phyloP scores from a whole-genome alignment of 2,113 vertebrate species.

The Sitta europaea region DNA sequence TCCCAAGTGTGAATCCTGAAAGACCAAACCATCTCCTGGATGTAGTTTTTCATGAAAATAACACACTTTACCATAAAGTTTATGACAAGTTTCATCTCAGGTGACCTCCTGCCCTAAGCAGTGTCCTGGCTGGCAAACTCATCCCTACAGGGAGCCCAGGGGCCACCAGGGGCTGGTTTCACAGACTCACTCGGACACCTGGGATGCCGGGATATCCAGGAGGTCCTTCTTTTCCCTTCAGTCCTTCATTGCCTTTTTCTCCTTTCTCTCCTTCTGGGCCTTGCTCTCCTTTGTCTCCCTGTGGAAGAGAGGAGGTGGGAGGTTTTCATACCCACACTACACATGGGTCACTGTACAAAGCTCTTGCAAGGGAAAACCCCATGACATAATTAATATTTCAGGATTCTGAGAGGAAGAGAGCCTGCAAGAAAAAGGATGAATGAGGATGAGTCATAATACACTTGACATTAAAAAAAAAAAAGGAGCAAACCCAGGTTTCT shows the following conservation, averaged over 20 bases:
- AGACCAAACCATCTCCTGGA: not conserved
- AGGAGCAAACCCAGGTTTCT: not conserved
- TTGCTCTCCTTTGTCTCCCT: constrained; percentile 94
- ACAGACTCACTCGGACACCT: constrained; percentile 86
- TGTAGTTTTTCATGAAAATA: not conserved
- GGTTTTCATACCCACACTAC: not conserved
- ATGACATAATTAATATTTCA: constrained; percentile 48
- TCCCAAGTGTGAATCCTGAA: not conserved
- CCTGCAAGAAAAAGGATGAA: constrained; percentile 24
- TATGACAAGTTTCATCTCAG: not conserved
- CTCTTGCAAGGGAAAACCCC: not conserved
- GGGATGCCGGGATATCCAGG: constrained; percentile 83
- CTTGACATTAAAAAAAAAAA: constrained; percentile 45
- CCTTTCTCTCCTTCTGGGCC: constrained; percentile 90
- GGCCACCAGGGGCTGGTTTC: not conserved
- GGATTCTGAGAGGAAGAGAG: constrained; percentile 38
- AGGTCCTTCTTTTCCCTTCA: constrained; percentile 89
- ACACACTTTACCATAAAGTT: not conserved
- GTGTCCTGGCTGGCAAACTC: not conserved
- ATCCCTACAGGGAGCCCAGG: not conserved
- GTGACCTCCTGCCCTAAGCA: not conserved
- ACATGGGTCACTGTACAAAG: not conserved
- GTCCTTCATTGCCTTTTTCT: constrained; percentile 86
- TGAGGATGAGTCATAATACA: constrained; percentile 50
- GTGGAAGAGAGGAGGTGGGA: constrained; percentile 32